Percentiles rank a stretch among this genome's conserved stretches.
phyloP scores from a whole-genome alignment of 2,113 vertebrate species.

The Zosterops borbonicus region DNA sequence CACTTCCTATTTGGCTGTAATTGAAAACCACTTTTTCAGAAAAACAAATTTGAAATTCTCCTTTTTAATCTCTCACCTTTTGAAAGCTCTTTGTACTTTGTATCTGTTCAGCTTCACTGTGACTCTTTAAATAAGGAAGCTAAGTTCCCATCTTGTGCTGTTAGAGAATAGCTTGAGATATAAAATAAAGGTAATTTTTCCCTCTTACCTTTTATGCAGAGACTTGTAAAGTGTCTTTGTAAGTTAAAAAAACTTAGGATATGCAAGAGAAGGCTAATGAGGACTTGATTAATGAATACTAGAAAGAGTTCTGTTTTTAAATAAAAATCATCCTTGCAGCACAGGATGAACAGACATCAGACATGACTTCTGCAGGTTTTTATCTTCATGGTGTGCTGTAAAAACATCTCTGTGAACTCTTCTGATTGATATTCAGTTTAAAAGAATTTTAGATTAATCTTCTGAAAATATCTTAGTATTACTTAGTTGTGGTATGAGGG shows the following conservation, averaged over 20 bases:
- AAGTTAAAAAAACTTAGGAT: background rate
- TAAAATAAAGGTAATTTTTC: background rate
- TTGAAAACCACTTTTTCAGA: background rate
- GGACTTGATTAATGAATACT: background rate
- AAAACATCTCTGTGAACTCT: background rate
- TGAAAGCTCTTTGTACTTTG: background rate
- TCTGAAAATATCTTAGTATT: background rate
- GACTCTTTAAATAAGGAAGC: background rate
- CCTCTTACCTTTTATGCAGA: background rate
- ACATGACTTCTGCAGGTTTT: background rate
- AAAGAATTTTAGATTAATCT: background rate
- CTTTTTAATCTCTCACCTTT: background rate
- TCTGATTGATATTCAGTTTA: background rate
- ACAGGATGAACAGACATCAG: background rate
- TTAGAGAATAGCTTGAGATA: background rate
- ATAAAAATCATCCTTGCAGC: background rate
- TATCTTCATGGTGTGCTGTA: background rate
- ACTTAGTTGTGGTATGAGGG: background rate
- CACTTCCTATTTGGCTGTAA: background rate
- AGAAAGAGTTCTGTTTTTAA: background rate
- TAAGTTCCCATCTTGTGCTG: background rate
- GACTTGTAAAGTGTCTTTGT: background rate
- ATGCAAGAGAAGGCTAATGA: background rate
- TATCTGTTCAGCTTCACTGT: background rate
- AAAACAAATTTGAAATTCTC: background rate